These are phyloP conservation scores for Fragum sueziense DNA, from an alignment of 2,888 invertebrate species.

Conservation along the genomic window DNA sequence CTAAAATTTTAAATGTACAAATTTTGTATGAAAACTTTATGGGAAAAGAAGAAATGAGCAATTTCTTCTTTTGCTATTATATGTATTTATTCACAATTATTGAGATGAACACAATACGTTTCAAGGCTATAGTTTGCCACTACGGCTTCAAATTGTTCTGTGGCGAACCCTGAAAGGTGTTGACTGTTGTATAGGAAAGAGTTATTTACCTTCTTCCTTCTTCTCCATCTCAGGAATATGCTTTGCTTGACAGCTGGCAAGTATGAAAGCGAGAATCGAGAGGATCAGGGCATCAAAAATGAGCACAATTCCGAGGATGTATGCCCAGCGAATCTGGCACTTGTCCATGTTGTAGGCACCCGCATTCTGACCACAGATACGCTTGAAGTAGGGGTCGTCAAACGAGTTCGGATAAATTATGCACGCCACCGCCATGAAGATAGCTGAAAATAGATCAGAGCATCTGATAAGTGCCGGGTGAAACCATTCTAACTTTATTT, in stretches of 20 bases:
- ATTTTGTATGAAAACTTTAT: no score
- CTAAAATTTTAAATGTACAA: no score
- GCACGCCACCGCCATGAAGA: slow-evolving; percentile 93
- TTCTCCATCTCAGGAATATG: slow-evolving; percentile 71
- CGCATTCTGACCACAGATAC: slow-evolving; percentile 91
- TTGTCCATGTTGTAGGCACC: slow-evolving; percentile 90
- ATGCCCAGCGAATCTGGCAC: slow-evolving; percentile 91
- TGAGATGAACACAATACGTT: no score
- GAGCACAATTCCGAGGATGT: slow-evolving; percentile 94
- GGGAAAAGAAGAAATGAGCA: no score
- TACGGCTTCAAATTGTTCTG: no score
- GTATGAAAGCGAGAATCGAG: slow-evolving; percentile 94
- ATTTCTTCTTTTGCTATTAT: no score
- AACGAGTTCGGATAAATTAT: slow-evolving; percentile 95
- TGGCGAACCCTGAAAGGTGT: no score
- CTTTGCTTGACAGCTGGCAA: slow-evolving; percentile 91
- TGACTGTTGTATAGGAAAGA: no score
- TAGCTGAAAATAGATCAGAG: slow-evolving; percentile 87
- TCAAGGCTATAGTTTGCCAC: no score
- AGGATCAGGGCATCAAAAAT: slow-evolving; percentile 92
- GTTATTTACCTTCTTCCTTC: slow-evolving; percentile 59
- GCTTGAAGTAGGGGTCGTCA: slow-evolving; percentile 91
- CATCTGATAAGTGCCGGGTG: no score
- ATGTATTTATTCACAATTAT: no score
- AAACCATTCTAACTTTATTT: no score